Conservation (phyloP, 2,113 vertebrate genomes). For the Tachysurus fulvidraco region DNA sequence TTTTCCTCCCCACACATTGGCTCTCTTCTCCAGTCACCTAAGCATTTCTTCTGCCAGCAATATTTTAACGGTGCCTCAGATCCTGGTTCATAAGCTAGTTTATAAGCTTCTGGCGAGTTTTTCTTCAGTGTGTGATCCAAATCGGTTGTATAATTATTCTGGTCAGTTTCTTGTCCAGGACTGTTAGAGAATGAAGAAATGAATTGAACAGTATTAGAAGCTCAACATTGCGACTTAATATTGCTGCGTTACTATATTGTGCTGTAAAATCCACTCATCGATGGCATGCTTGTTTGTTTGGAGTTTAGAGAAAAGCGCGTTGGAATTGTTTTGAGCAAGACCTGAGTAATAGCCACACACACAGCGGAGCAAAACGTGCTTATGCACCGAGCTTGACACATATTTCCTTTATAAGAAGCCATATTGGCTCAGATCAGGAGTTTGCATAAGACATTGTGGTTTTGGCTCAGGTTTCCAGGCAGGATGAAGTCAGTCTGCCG, state of each 20-base stretch:
- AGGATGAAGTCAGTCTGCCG: slow-evolving; percentile 3
- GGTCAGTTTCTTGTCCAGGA: background rate
- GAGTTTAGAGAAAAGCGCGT: background rate
- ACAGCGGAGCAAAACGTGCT: background rate
- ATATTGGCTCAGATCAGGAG: slow-evolving; percentile 14
- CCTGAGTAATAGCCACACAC: background rate
- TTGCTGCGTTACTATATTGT: too few relatives aligned
- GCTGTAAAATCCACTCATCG: background rate
- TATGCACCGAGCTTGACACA: background rate
- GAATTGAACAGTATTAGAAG: slow-evolving; percentile 22
- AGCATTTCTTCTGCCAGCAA: background rate
- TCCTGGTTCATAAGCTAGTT: background rate
- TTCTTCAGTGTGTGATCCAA: background rate
- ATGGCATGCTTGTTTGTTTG: too few relatives aligned
- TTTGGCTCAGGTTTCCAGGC: slow-evolving; percentile 16
- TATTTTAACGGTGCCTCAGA: too few relatives aligned
- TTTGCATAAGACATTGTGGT: slow-evolving; percentile 19
- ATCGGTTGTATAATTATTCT: background rate
- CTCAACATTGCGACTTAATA: background rate
- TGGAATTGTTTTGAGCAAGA: background rate
- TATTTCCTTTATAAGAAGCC: background rate
- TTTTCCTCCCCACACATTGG: background rate
- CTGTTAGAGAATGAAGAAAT: background rate
- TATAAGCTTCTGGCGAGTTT: background rate
- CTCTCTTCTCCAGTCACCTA: slow-evolving; percentile 6